These are phyloP conservation scores for Oxyteleia sp. DNA, from an alignment of 2,888 invertebrate genomes.

Conservation along the genomic window DNA sequence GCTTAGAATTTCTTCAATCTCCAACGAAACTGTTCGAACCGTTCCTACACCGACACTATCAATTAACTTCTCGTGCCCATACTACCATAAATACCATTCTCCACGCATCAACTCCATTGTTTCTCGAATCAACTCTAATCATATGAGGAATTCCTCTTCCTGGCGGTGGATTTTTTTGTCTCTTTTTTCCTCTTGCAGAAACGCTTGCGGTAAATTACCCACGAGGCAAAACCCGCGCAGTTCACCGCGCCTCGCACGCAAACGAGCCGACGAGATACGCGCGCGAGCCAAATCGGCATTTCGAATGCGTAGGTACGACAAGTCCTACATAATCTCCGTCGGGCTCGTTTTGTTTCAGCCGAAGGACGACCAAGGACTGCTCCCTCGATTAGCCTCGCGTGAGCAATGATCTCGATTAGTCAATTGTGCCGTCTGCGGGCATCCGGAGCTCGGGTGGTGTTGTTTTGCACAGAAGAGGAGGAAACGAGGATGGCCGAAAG, in stretches of 20 bases:
- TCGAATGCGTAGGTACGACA: slow-evolving; percentile 36
- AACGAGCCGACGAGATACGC: slow-evolving; percentile 29
- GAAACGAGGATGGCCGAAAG: slow-evolving; percentile 33
- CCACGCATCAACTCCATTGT: slow-evolving; percentile 54
- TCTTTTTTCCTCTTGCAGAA: background rate
- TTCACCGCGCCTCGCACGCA: slow-evolving; percentile 25
- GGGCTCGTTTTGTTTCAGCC: slow-evolving; percentile 33
- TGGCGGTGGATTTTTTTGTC: slow-evolving; percentile 10
- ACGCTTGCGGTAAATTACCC: slow-evolving; percentile 27
- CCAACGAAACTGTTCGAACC: slow-evolving; percentile 19
- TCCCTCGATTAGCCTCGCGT: slow-evolving; percentile 46
- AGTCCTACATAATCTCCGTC: slow-evolving; percentile 32
- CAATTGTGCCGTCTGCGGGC: slow-evolving; percentile 15
- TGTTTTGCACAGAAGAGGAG: slow-evolving; percentile 22
- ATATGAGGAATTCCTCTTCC: slow-evolving; percentile 53
- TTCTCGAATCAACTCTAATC: slow-evolving; percentile 54
- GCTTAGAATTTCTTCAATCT: background rate
- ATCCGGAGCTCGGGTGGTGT: slow-evolving; percentile 19
- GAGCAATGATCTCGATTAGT: slow-evolving; percentile 63
- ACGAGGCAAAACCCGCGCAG: slow-evolving; percentile 14
- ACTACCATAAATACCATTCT: slow-evolving; percentile 53
- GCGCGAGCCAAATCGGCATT: slow-evolving; percentile 24
- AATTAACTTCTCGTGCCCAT: slow-evolving; percentile 49
- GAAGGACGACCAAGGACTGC: slow-evolving; percentile 64
- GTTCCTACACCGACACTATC: slow-evolving; percentile 46